Conservation (phyloP, 2,113 vertebrate genomes). For the Oncorhynchus gorbuscha region DNA sequence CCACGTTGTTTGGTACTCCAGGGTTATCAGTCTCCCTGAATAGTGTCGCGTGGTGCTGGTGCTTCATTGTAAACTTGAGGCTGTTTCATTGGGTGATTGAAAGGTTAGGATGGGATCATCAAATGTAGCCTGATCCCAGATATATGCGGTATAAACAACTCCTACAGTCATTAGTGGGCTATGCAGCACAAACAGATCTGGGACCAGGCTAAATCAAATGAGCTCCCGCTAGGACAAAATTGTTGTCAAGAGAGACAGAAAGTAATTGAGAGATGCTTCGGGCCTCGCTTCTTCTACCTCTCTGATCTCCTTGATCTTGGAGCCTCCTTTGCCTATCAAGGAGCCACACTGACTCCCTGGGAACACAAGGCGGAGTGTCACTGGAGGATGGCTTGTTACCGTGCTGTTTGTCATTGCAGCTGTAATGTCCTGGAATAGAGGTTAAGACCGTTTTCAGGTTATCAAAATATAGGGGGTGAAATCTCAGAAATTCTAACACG, state of each 20-base stretch:
- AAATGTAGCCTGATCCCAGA: no score
- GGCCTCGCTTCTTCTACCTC: slow-evolving; percentile 80
- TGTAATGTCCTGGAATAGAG: slow-evolving; percentile 83
- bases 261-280: not conserved
- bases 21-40: no score
- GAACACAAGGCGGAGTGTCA: slow-evolving; percentile 88
- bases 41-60: no score
- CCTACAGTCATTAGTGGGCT: no score
- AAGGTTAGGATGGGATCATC: no score
- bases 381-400: slow-evolving; percentile 89
- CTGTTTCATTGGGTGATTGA: no score
- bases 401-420: slow-evolving; percentile 90
- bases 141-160: no score
- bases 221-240: no score
- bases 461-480: not conserved
- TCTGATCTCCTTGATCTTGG: slow-evolving; percentile 94
- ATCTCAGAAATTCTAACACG: no score
- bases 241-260: not conserved
- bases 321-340: slow-evolving; percentile 93
- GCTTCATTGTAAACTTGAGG: no score
- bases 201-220: no score
- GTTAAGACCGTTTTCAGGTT: slow-evolving; percentile 4
- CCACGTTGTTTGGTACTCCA: not conserved
- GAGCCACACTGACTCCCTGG: slow-evolving; percentile 92
- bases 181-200: no score